These are phyloP conservation scores for Bubo blakistoni DNA, from an alignment of 2,113 vertebrate genomes.

Conservation along the genomic window DNA sequence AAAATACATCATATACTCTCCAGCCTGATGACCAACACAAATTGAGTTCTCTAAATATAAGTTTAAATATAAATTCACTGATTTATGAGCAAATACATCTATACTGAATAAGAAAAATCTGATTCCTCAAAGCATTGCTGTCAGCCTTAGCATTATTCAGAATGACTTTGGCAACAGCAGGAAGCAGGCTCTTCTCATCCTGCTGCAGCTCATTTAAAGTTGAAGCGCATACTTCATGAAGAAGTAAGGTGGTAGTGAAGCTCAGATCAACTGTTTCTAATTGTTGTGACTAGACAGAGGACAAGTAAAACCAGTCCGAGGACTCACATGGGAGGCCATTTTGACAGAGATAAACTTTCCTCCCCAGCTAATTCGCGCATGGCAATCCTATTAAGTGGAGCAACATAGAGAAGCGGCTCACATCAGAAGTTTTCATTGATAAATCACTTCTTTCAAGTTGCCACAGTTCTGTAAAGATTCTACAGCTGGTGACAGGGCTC, in stretches of 20 bases:
- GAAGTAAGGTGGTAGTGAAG: not conserved
- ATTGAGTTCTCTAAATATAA: not conserved
- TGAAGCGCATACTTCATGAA: not conserved
- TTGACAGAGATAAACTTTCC: not conserved
- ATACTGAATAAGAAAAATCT: not conserved
- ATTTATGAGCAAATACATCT: not conserved
- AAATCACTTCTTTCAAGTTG: not conserved
- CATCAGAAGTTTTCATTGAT: not conserved
- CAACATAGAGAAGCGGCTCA: not conserved
- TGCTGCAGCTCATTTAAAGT: not conserved
- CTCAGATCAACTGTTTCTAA: not conserved
- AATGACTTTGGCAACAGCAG: not conserved
- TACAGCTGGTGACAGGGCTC: not conserved
- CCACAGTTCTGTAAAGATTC: not conserved
- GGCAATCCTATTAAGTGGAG: not conserved
- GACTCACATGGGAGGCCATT: not conserved
- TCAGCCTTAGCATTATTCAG: not conserved
- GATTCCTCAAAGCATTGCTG: not conserved
- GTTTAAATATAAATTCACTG: not conserved
- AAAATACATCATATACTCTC: not conserved
- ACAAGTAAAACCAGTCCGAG: not conserved
- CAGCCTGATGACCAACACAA: not conserved
- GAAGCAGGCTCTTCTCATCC: not conserved
- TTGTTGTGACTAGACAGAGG: not conserved
- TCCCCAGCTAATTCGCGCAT: not conserved